Evolutionary conservation across 2,888 invertebrate species (phyloP).

Genomic region (Catocala nupta): DNA sequence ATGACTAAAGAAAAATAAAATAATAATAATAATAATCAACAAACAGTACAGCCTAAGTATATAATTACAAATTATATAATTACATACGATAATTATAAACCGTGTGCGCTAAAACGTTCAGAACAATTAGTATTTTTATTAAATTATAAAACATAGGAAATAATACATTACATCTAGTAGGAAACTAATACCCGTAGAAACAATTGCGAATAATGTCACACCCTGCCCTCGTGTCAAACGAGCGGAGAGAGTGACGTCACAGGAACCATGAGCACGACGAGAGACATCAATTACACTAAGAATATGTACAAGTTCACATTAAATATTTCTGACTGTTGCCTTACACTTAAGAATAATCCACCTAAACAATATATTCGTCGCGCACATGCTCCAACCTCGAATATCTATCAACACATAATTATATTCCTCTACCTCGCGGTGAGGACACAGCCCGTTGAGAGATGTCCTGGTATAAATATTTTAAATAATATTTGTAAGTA

Average conservation of each 20-base stretch:
- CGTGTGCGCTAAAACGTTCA: slow-evolving; percentile 77
- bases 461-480: slow-evolving; percentile 46
- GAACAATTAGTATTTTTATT: slow-evolving; percentile 63
- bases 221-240: slow-evolving; percentile 43
- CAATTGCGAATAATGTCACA: slow-evolving; percentile 77
- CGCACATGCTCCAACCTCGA: slow-evolving; percentile 59
- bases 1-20: slow-evolving; percentile 79
- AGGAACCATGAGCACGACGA: slow-evolving; percentile 70
- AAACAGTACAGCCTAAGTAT: slow-evolving; percentile 71
- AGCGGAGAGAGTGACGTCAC: slow-evolving; percentile 43
- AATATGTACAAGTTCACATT: slow-evolving; percentile 66
- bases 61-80: slow-evolving; percentile 68
- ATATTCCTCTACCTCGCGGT: slow-evolving; percentile 36
- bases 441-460: slow-evolving; percentile 45
- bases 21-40: slow-evolving; percentile 86
- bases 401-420: slow-evolving; percentile 55
- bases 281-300: slow-evolving; percentile 81
- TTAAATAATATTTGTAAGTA: slow-evolving; percentile 49
- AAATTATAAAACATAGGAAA: slow-evolving; percentile 75
- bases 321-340: slow-evolving; percentile 67
- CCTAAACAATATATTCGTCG: slow-evolving; percentile 57
- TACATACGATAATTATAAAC: slow-evolving; percentile 68
- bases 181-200: slow-evolving; percentile 88
- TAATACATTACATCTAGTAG: slow-evolving; percentile 84
- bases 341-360: slow-evolving; percentile 60